These are phyloP conservation scores for Melanotaenia maccullochi DNA, from an alignment of 2,797 vertebrate genomes.

Conservation along the genomic window DNA sequence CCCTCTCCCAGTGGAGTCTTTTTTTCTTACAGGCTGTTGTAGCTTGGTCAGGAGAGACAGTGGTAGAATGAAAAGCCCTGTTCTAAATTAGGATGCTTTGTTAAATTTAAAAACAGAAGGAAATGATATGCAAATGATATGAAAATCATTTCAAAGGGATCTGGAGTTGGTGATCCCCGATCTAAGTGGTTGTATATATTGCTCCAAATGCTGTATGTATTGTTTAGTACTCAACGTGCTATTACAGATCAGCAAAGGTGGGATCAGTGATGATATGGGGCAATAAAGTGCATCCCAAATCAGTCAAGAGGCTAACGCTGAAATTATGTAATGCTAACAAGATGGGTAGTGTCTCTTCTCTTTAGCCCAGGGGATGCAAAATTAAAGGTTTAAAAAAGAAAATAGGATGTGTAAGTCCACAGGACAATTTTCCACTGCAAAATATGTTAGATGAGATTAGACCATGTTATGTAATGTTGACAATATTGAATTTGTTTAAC, in stretches of 20 bases:
- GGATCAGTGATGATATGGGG: not conserved
- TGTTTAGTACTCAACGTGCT: not conserved
- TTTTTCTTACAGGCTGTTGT: conserved; percentile 37
- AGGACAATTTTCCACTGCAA: not conserved
- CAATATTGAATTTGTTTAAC: not conserved
- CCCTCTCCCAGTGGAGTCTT: conserved; percentile 44
- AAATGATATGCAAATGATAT: not conserved
- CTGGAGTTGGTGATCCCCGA: not conserved
- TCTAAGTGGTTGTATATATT: too few species aligned
- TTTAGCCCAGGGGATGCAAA: not conserved
- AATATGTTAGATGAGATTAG: not conserved
- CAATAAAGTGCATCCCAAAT: not conserved
- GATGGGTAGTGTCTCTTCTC: not conserved
- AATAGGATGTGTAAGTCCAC: not conserved
- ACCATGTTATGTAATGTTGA: not conserved
- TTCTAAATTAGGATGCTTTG: not conserved
- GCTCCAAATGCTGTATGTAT: not conserved
- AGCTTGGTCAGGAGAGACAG: conserved; percentile 27
- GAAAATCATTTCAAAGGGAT: not conserved
- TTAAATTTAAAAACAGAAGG: not conserved
- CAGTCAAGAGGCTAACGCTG: not conserved
- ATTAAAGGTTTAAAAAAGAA: not conserved
- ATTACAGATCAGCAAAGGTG: not conserved
- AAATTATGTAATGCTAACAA: not conserved
- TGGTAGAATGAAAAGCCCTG: conserved; percentile 31